Conservation (phyloP, 2,113 vertebrate species). For the Dinomys branickii region DNA sequence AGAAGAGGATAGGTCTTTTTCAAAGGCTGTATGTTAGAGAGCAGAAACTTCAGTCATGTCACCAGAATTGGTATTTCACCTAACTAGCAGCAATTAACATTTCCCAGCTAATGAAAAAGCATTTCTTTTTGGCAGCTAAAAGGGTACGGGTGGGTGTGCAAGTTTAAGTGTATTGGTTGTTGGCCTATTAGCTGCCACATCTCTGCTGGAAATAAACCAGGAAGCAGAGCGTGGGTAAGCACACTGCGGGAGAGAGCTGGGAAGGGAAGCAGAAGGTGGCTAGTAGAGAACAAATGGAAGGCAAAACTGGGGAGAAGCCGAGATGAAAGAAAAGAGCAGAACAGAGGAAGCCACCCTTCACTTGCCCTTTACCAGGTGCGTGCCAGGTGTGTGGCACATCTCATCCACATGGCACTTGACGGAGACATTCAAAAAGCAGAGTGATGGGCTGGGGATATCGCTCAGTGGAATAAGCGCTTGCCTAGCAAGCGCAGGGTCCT, state of each 20-base stretch:
- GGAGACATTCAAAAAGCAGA: conserved; percentile 41
- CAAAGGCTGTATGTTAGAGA: not conserved
- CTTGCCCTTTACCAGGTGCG: conserved; percentile 15
- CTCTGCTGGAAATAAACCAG: conserved; percentile 47
- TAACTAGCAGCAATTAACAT: conserved; percentile 41
- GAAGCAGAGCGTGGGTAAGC: not conserved
- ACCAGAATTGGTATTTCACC: conserved; percentile 43
- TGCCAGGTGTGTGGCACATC: not conserved
- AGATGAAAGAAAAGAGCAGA: not conserved
- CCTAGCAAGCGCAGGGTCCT: too few relatives aligned
- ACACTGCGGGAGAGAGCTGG: not conserved
- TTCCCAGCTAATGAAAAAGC: conserved; percentile 53
- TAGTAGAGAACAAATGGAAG: not conserved
- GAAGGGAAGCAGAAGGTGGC: not conserved
- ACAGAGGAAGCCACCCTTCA: not conserved
- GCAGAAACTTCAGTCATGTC: not conserved
- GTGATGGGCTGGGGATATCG: too few relatives aligned
- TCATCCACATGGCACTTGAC: not conserved
- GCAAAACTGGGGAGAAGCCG: not conserved
- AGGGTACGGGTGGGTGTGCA: not conserved
- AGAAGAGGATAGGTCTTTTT: not conserved
- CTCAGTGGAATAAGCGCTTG: too few relatives aligned
- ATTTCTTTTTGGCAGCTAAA: conserved; percentile 48
- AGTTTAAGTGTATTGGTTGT: conserved; percentile 18
- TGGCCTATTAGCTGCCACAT: conserved; percentile 49